Evolutionary conservation across 1,140 invertebrate genomes (phyloP), one percentile per base, ranked within the genome.

Genomic region (Riptortus pedestris): DNA sequence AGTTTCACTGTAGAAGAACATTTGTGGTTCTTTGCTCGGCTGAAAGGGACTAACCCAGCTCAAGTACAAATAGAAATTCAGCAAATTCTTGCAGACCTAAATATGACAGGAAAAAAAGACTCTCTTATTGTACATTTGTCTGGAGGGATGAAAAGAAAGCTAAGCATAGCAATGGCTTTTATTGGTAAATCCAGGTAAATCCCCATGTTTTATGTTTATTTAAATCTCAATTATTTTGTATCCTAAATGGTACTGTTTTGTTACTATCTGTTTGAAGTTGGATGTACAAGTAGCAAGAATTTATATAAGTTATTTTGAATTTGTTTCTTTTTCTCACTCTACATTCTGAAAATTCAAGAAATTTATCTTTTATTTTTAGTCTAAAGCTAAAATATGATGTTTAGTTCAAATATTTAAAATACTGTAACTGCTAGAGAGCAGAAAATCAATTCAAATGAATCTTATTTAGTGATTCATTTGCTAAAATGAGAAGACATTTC

Each of bases 1-100:
- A 69, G 68, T 68, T 77, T 97, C 51, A 96, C 88, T 22, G 93
- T 96, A 0, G 77, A 80, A 28, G 90, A 98, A 75, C 93, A 97
- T 75, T 78, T 98, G 7, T 69, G 73, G 59, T 84, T 85, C 69
- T 86, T 63, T 52, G 66, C 60, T 4, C 26, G 66, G 24, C 45
- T 69, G 43, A 63, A 64, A 59, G 66, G 66, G 0, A 47, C 58
- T 14, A 62, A 45, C n/a, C 67, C 59, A 5, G 65, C 71, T 18
- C 66, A 75, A 38, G 75, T 80, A 0, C 66, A 74, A 51, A 61
- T 65, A 2, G 79, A 85, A 72, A 73, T 77, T 0, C 66, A 74
- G 16, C 67, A 72, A n/a, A 74, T 81, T 29, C 69, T 82, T 2
- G 63, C 69, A 28, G 75, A 76, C 47, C 70, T 87, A 33, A 75